Percentiles rank a stretch among this genome's conserved stretches.
Evolutionary conservation across 2,113 vertebrate genomes (phyloP).

Genomic region (Strix aluco): DNA sequence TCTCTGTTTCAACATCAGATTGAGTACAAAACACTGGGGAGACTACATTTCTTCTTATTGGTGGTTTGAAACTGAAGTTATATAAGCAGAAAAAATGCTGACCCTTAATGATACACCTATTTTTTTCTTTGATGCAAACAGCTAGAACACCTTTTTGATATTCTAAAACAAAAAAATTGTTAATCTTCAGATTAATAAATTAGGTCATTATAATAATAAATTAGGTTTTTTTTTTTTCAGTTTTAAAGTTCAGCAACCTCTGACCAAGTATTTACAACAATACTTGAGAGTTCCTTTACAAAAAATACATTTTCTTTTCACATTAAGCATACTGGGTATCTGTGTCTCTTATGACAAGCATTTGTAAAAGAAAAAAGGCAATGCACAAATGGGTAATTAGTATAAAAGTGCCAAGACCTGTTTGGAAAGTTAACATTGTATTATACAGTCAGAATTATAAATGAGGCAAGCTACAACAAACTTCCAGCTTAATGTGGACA

Average conservation of each 20-base stretch:
- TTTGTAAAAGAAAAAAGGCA: conserved; percentile 82
- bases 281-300: conserved; percentile 90
- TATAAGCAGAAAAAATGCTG: conserved; percentile 79
- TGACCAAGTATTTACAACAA: conserved; percentile 96
- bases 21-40: conserved; percentile 69
- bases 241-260: conserved; percentile 89
- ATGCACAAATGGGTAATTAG: conserved; percentile 83
- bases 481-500: conserved; percentile 83
- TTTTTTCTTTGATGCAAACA: conserved; percentile 82
- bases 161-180: conserved; percentile 85
- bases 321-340: conserved; percentile 85
- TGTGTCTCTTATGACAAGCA: conserved; percentile 82
- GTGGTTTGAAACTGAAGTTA: conserved; percentile 74
- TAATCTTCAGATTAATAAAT: conserved; percentile 91
- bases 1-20: conserved; percentile 73
- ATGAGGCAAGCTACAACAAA: conserved; percentile 84
- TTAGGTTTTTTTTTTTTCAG: conserved; percentile 81
- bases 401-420: conserved; percentile 90
- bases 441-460: conserved; percentile 82
- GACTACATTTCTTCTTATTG: conserved; percentile 64
- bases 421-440: conserved; percentile 83
- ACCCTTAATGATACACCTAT: conserved; percentile 79
- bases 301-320: conserved; percentile 85
- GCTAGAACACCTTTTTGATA: conserved; percentile 85
- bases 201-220: conserved; percentile 94